Evolutionary conservation across 2,113 vertebrate species (phyloP), one percentile per base, ranked within the genome.

Genomic region (Festucalex cinctus): DNA sequence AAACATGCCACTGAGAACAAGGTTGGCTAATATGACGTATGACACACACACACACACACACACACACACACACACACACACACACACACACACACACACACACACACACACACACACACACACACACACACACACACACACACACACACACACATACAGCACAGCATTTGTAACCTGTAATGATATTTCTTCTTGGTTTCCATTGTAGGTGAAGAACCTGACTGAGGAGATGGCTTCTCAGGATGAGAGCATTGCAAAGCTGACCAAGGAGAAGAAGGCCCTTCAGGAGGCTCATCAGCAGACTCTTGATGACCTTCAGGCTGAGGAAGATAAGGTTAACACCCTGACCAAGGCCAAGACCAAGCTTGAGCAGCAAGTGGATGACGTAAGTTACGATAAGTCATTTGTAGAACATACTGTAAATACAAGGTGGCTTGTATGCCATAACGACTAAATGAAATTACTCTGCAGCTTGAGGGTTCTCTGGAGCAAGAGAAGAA

Each of bases 401-500:
- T 66, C n/a, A 36, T 22, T 37, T 2, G 0, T 1, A 1, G n/a
- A 13, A 63, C n/a, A n/a, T n/a, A n/a, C n/a, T n/a, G n/a, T n/a
- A 62, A 56, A 26, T 0, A 56, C 8, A 0, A 32, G 46, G 24
- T 2, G 6, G 26, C 2, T 22, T 60, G 22, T 59, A 69, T 1
- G 0, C 60, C 24, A 59, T 22, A 8, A 39, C 32, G 16, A 43
- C 14, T 6, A 7, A 67, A 24, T 56, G 1, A 17, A 49, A 1
- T 57, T 14, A 46, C 17, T 75, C 39, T 65, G 24, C 39, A 95
- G 93, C 80, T 92, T 70, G 93, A 96, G 82, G 93, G 84, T 37
- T 92, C 93, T 63, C 83, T 95, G 49, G 93, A 95, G 69, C 92
- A 95, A 73, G 94, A 95, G 82, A 94, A 92, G 85, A 95, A 94